These are phyloP conservation scores for Sciurus vulgaris DNA, from an alignment of 2,797 vertebrate genomes.

Conservation along the genomic window DNA sequence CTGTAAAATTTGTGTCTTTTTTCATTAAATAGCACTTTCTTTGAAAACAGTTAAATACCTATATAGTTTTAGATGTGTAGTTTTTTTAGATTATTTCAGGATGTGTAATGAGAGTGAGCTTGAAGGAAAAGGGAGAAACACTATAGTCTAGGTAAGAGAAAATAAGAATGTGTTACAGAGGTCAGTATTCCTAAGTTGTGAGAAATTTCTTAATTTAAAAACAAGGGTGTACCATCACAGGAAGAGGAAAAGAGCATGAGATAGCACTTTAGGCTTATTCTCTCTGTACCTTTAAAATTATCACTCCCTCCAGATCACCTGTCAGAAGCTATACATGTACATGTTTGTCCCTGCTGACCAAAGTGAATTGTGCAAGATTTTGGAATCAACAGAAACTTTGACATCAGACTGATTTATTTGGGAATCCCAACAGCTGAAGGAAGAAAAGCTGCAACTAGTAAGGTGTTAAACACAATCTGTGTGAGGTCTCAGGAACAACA, in stretches of 20 bases:
- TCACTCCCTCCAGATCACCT: neutral
- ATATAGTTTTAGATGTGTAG: neutral
- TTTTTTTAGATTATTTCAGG: neutral
- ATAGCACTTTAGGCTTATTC: neutral
- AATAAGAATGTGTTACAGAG: neutral
- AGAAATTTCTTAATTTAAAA: conserved; percentile 7
- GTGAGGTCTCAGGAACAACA: conserved; percentile 49
- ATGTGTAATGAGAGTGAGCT: neutral
- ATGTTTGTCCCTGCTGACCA: neutral
- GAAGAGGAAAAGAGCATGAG: neutral
- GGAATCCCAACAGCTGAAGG: conserved; percentile 64
- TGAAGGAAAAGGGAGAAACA: neutral
- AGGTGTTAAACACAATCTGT: neutral
- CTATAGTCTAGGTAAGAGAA: neutral
- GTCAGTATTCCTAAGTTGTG: neutral
- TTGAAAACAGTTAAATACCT: neutral
- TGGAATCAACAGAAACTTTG: neutral
- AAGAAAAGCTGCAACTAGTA: neutral
- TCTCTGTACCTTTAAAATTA: neutral
- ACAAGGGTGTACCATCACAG: neutral
- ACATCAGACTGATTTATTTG: conserved; percentile 50
- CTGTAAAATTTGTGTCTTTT: neutral
- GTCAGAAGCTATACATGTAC: neutral
- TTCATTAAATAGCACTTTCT: neutral
- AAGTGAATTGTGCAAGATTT: neutral